A percentile compares a stretch with the other conserved stretches of the same genome.
Conservation (phyloP, 2,888 invertebrate species). For the Aphodius granarius region DNA sequence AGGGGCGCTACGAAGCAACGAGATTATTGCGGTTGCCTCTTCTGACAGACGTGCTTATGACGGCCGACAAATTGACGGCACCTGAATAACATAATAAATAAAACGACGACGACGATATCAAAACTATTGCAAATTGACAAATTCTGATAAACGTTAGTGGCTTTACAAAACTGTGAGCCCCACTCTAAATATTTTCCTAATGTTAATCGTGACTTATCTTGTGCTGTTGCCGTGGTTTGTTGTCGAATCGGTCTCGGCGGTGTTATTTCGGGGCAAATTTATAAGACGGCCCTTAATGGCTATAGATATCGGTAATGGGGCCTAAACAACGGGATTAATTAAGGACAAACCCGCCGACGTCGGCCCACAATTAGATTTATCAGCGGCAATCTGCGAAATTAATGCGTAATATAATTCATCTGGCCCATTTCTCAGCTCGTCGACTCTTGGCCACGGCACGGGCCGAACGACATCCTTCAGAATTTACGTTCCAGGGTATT, state of each 20-base stretch:
- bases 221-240: no score
- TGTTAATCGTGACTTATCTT: no score
- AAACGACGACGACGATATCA: neutral
- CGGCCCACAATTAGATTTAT: constrained; percentile 14
- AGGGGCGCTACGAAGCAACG: neutral
- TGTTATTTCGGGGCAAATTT: constrained; percentile 8
- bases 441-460: neutral
- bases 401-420: constrained; percentile 6
- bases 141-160: no score
- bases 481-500: neutral
- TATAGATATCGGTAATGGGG: constrained; percentile 8
- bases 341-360: constrained; percentile 5
- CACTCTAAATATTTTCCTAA: no score
- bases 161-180: no score
- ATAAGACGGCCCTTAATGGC: constrained; percentile 9
- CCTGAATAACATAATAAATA: neutral
- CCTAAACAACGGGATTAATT: constrained; percentile 15
- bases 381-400: constrained; percentile 10
- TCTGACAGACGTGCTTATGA: constrained; percentile 7
- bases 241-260: neutral
- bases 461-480: neutral
- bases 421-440: constrained; percentile 2
- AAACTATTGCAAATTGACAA: no score
- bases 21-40: constrained; percentile 8
- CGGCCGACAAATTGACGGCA: constrained; percentile 7